Base-by-base conservation (phyloP, 1,140 invertebrate genomes). In the Aphaenogaster rudis region DNA sequence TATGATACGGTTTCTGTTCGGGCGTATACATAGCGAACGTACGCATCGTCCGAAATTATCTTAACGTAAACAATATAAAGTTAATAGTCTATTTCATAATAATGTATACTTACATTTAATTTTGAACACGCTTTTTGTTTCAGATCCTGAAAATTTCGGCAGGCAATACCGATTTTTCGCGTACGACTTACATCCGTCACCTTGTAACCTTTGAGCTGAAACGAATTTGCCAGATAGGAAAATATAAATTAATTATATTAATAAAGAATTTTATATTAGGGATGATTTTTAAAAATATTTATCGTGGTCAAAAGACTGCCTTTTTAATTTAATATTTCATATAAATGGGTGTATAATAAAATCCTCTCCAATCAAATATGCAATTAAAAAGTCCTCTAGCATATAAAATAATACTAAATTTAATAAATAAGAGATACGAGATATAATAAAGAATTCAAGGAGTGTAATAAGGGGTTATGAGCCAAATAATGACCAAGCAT, bases 81-180 rank as follows among this genome's bases (percentile, higher is more conserved):
- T 28, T 42, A 54, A 28, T 15, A 28, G n/a, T 80, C 13, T 52
- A 33, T 28, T 52, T 21, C 2, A 64, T 67, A 21, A 28, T 4
- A 11, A 17, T 39, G 42, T 39, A 59, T 88, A 94, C 96, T 97
- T 95, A 97, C 97, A 89, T 96, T 96, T 89, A 97, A 96, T 93
- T 97, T 97, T 71, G 94, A 93, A 77, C 96, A 96, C 11, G 97
- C 97, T 94, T 97, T 97, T 77, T 95, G 93, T 61, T 96, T 96
- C 33, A 97, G 92, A 92, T 97, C 97, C 78, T 96, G 89, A 45
- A 97, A 92, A 88, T 96, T 96, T 91, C 96, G 96, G 72, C 97
- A 97, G 33, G 97, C 97, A 8, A 97, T 95, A 33, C 97, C 97
- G 89, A 97, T 96, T 95, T 97, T 97, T 86, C 96, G 96, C 11